Conservation (phyloP, 23 tunicate genomes). For the Phallusia fumigata region DNA sequence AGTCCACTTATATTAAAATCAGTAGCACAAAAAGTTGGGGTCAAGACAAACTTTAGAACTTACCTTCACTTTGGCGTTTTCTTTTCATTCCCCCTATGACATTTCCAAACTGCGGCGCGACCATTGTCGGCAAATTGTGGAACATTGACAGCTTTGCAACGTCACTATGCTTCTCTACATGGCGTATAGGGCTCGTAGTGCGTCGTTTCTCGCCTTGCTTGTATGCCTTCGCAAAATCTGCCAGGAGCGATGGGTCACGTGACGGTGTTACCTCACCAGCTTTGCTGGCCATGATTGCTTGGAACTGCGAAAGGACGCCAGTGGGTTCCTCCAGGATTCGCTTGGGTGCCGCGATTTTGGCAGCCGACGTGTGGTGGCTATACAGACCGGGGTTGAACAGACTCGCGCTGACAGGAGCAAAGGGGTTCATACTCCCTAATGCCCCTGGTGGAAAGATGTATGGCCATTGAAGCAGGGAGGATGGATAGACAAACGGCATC, state of each 20-base stretch:
- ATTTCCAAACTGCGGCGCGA: not conserved
- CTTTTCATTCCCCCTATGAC: constrained; percentile 6
- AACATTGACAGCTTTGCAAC: not conserved
- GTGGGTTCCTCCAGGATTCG: not conserved
- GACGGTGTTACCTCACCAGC: not conserved
- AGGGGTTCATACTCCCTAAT: not conserved
- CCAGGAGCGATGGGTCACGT: not conserved
- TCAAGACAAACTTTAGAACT: not conserved
- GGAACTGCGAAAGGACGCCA: not conserved
- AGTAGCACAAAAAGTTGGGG: too few species aligned
- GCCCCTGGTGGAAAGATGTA: not conserved
- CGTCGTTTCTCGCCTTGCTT: not conserved
- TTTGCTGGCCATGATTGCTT: not conserved
- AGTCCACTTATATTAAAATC: too few species aligned
- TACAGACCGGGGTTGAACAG: constrained; percentile 2
- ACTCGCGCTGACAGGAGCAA: not conserved
- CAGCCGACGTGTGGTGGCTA: not conserved
- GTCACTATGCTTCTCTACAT: not conserved
- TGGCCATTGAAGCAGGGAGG: not conserved
- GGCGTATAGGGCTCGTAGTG: not conserved
- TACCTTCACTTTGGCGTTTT: constrained; percentile 10
- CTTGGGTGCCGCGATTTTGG: not conserved
- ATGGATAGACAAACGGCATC: not conserved
- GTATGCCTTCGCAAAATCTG: constrained; percentile 18
- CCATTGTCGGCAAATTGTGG: constrained; percentile 27